These are phyloP conservation scores for Pseudobourletiella spinata DNA, from an alignment of 1,140 invertebrate genomes.

Conservation along the genomic window DNA sequence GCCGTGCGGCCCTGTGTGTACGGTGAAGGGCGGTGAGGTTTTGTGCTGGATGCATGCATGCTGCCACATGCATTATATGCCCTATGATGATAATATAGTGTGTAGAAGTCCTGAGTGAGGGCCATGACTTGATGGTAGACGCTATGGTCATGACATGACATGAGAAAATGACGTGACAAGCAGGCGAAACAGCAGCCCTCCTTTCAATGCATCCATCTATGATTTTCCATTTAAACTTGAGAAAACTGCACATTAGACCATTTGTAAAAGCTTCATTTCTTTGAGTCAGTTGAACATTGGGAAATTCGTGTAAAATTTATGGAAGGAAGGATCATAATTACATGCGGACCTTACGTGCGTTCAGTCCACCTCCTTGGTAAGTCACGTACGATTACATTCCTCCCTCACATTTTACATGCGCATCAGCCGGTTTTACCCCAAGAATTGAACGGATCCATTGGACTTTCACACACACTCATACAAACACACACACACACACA, in stretches of 20 bases:
- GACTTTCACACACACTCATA: too few relatives aligned
- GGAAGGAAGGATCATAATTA: conserved; percentile 8
- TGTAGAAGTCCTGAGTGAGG: not conserved
- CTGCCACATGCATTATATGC: too few relatives aligned
- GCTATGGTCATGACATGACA: conserved; percentile 17
- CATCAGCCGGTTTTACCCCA: not conserved
- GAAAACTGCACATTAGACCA: not conserved
- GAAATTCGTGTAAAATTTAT: conserved; percentile 9
- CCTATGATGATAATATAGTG: not conserved
- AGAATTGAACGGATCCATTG: too few relatives aligned
- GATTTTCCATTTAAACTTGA: conserved; percentile 1
- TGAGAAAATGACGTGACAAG: conserved; percentile 15
- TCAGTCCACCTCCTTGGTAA: not conserved
- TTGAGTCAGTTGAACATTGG: not conserved
- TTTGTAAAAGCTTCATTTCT: not conserved
- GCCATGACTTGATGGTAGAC: conserved; percentile 3
- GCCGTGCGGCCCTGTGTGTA: not conserved
- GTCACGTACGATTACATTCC: not conserved
- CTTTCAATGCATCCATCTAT: conserved; percentile 4
- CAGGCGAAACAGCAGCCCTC: conserved; percentile 13
- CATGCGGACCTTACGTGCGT: not conserved
- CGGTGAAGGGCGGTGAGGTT: conserved; percentile 2
- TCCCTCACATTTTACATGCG: not conserved
- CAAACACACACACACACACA: too few relatives aligned
- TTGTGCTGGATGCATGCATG: too few relatives aligned